phyloP scores from a whole-genome alignment of 1,140 invertebrate species.

The Heliconius eleuchia region DNA sequence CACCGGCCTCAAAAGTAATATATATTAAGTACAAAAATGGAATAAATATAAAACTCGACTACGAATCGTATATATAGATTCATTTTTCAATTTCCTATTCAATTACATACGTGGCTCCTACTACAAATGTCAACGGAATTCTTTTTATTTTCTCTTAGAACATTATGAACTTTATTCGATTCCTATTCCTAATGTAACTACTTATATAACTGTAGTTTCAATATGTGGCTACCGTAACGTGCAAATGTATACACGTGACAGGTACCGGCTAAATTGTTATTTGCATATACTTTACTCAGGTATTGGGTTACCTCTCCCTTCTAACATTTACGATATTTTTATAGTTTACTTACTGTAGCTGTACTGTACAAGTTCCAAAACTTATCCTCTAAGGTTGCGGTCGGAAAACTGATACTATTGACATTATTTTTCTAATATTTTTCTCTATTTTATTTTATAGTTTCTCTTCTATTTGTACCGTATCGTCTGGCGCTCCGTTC shows the following conservation, averaged over 20 bases:
- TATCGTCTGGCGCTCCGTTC: no score
- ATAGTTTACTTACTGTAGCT: slow-evolving; percentile 14
- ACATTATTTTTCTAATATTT: neutral
- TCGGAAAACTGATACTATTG: neutral
- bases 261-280: slow-evolving; percentile 37
- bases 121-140: slow-evolving; percentile 22
- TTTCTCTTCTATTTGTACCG: neutral
- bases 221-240: slow-evolving; percentile 33
- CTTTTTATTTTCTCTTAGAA: slow-evolving; percentile 31
- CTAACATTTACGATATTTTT: slow-evolving; percentile 25
- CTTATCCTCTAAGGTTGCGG: neutral
- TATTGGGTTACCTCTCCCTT: slow-evolving; percentile 33
- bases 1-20: no score
- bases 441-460: neutral
- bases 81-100: slow-evolving; percentile 32
- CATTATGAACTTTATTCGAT: slow-evolving; percentile 34
- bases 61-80: neutral
- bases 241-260: slow-evolving; percentile 36
- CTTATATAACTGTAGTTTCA: neutral
- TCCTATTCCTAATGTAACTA: slow-evolving; percentile 30
- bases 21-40: neutral
- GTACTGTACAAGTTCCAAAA: neutral
- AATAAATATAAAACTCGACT: neutral
- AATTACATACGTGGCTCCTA: neutral
- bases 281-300: slow-evolving; percentile 35